Percentiles rank a stretch among this genome's conserved stretches.
Conservation (phyloP, 2,797 vertebrate species). For the Harpagifer antarcticus region DNA sequence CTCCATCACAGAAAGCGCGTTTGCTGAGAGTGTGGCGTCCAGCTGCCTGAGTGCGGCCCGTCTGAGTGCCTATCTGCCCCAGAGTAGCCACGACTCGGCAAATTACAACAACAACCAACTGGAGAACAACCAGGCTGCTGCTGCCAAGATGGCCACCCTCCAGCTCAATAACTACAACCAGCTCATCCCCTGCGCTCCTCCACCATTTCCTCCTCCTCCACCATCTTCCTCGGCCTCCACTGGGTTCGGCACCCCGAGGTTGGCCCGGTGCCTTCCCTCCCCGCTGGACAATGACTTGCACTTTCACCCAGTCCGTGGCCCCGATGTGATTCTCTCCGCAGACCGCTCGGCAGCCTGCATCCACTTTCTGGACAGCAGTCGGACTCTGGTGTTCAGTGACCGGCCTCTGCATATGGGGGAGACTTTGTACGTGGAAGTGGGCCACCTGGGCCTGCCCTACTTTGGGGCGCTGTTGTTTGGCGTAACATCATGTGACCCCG, state of each 20-base stretch:
- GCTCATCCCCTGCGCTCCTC: slow-evolving; percentile 90
- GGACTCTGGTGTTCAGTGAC: slow-evolving; percentile 96
- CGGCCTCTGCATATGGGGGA: slow-evolving; percentile 93
- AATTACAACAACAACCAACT: slow-evolving; percentile 99
- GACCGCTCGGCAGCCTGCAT: slow-evolving; percentile 94
- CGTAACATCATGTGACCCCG: slow-evolving; percentile 96
- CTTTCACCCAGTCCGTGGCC: slow-evolving; percentile 93
- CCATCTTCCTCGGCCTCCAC: slow-evolving; percentile 67
- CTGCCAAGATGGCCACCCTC: slow-evolving; percentile 95
- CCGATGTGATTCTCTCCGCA: slow-evolving; percentile 92
- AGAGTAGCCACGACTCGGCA: slow-evolving; percentile 96
- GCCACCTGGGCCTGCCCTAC: slow-evolving; percentile 92
- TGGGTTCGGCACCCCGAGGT: slow-evolving; percentile 59
- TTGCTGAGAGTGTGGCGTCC: slow-evolving; percentile 94
- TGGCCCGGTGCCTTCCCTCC: slow-evolving; percentile 78
- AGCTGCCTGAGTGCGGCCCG: slow-evolving; percentile 92
- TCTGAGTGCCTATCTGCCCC: slow-evolving; percentile 94
- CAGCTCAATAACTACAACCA: slow-evolving; percentile 89
- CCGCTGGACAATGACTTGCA: slow-evolving; percentile 93
- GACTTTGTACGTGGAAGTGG: slow-evolving; percentile 94
- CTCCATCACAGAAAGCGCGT: slow-evolving; percentile 90
- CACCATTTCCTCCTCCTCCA: slow-evolving; percentile 76
- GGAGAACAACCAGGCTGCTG: slow-evolving; percentile 96
- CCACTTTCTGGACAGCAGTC: slow-evolving; percentile 93
- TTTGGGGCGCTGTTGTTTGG: slow-evolving; percentile 94